phyloP scores from a whole-genome alignment of 2,888 invertebrate genomes.

The Orthosia cruda region DNA sequence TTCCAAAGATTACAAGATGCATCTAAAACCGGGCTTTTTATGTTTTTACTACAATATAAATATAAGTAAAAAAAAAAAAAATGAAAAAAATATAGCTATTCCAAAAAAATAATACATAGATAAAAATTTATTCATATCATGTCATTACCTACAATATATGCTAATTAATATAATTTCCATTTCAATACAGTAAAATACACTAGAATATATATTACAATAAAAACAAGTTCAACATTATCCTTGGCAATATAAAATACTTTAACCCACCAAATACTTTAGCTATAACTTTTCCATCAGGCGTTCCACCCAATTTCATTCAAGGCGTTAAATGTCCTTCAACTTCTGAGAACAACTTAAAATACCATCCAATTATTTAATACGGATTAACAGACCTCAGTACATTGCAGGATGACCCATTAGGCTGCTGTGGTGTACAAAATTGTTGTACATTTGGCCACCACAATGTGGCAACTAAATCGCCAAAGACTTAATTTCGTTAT shows the following conservation, averaged over 20 bases:
- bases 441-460: slow-evolving; percentile 67
- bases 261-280: slow-evolving; percentile 28
- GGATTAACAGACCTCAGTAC: slow-evolving; percentile 72
- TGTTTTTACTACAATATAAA: no score
- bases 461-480: slow-evolving; percentile 70
- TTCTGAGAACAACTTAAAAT: slow-evolving; percentile 42
- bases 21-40: no score
- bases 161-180: no score
- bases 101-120: no score
- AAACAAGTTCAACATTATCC: background rate
- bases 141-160: no score
- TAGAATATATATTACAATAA: no score
- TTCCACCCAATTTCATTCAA: slow-evolving; percentile 1
- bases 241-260: background rate
- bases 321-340: slow-evolving; percentile 19
- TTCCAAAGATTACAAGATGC: no score
- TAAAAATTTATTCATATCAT: no score
- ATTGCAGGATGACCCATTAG: slow-evolving; percentile 70
- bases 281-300: slow-evolving; percentile 58
- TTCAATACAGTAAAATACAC: no score
- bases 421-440: slow-evolving; percentile 66
- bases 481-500: slow-evolving; percentile 72
- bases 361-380: slow-evolving; percentile 74
- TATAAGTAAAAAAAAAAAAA: no score
- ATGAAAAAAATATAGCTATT: no score